Conservation (phyloP, 92 coral and sea anemone genomes). For the Phenganax marumi region DNA sequence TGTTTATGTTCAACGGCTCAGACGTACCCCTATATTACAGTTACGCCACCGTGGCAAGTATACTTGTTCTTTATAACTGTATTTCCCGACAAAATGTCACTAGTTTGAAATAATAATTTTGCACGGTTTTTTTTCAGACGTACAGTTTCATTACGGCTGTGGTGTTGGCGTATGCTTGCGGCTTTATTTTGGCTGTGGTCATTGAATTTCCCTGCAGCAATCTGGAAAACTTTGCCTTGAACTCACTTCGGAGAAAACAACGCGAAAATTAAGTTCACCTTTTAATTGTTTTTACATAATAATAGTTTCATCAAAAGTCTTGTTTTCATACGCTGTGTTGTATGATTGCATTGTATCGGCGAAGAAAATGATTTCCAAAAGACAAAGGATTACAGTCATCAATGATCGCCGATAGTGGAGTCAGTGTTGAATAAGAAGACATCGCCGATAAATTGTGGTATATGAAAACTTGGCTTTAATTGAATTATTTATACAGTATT, state of each 20-base stretch:
- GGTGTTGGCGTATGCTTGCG: constrained; percentile 65
- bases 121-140: constrained; percentile 44
- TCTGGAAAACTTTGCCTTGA: constrained; percentile 66
- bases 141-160: constrained; percentile 62
- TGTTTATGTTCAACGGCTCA: constrained; percentile 48
- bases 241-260: constrained; percentile 1
- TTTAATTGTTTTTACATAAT: neutral
- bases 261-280: neutral
- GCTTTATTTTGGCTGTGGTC: constrained; percentile 76
- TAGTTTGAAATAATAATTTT: neutral
- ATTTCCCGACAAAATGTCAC: neutral
- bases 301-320: no score
- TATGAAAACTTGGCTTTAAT: no score
- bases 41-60: constrained; percentile 64
- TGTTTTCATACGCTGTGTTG: no score
- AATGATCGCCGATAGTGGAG: no score
- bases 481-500: no score
- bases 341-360: no score
- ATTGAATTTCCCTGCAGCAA: constrained; percentile 82
- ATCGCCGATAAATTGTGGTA: no score
- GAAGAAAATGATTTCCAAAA: no score
- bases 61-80: neutral
- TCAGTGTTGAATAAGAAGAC: no score
- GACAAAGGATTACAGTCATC: no score
- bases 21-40: constrained; percentile 60